Evolutionary conservation across 1,140 invertebrate genomes (phyloP), one percentile per base, ranked within the genome.

Genomic region (Eueides isabella): DNA sequence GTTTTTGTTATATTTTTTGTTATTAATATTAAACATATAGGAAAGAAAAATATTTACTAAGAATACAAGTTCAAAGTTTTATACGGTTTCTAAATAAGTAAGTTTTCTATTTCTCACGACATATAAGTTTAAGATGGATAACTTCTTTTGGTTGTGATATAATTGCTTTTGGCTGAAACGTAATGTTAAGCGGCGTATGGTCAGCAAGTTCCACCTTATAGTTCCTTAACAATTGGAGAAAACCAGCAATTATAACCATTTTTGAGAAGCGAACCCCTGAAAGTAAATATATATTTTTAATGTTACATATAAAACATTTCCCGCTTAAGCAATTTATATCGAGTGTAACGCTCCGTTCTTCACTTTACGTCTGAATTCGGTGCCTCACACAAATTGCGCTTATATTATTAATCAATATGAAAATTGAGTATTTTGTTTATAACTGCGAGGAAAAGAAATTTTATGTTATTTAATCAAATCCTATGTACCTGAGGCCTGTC

Each of bases 261-360:
- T 77, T 84, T 2, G 85, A 83, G 31, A 86, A 85, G 9, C 85
- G 78, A 72, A 74, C 82, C n/a, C 87, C 85, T 89, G 77, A 41
- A 78, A 81, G 1, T 41, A 44, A 28, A 41, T 23, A 28, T 33
- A 7, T n/a, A 2, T 11, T 19, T 16, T 64, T 19, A 31, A n/a
- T 23, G 29, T 16, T 64, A 29, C 11, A 1, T 64, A n/a, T 33
- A 64, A 30, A 33, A 16, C n/a, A 2, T 19, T 33, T 64, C 14
- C 6, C n/a, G 5, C n/a, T 7, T 33, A 33, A 29, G n/a, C 33
- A 64, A 31, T 12, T 1, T 62, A 11, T 23, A 6, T 4, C 4
- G 44, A 48, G 44, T 2, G 12, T 5, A 14, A n/a, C 44, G 12
- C 44, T 48, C 26, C 4, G 3, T 62, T 48, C 19, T 12, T 4